A percentile compares a stretch with the other conserved stretches of the same genome.
Conservation (phyloP, 2,113 vertebrate genomes). For the Anthoscopus minutus region DNA sequence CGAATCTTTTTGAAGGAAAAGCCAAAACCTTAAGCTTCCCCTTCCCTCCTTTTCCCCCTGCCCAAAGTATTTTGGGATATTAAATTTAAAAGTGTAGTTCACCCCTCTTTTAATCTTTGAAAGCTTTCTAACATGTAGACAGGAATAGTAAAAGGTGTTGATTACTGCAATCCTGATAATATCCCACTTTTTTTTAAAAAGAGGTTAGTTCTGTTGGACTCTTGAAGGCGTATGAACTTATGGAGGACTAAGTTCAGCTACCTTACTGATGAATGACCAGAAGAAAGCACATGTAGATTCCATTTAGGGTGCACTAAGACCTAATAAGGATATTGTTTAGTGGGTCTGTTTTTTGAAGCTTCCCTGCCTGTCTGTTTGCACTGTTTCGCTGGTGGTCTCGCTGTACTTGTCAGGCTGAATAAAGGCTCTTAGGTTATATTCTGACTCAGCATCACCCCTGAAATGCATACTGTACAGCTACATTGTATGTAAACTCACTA, state of each 20-base stretch:
- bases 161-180: not conserved
- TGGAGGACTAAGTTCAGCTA: not conserved
- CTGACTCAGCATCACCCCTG: not conserved
- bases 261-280: rapidly evolving
- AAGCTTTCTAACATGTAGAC: not conserved
- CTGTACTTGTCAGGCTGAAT: not conserved
- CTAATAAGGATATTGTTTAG: not conserved
- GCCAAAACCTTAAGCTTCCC: rapidly evolving
- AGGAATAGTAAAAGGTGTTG: not conserved
- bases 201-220: not conserved
- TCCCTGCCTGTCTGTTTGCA: not conserved
- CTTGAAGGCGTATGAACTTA: not conserved
- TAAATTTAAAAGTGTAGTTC: not conserved
- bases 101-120: not conserved
- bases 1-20: not conserved
- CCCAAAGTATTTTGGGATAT: not conserved
- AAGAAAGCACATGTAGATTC: not conserved
- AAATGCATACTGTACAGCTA: not conserved
- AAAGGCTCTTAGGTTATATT: not conserved
- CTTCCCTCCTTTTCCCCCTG: not conserved
- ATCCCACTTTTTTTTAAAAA: not conserved
- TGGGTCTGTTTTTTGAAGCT: not conserved
- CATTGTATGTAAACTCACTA: not conserved
- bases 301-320: not conserved
- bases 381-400: not conserved